Conservation (phyloP, 1,140 invertebrate species). For the Coenobita brevimanus region DNA sequence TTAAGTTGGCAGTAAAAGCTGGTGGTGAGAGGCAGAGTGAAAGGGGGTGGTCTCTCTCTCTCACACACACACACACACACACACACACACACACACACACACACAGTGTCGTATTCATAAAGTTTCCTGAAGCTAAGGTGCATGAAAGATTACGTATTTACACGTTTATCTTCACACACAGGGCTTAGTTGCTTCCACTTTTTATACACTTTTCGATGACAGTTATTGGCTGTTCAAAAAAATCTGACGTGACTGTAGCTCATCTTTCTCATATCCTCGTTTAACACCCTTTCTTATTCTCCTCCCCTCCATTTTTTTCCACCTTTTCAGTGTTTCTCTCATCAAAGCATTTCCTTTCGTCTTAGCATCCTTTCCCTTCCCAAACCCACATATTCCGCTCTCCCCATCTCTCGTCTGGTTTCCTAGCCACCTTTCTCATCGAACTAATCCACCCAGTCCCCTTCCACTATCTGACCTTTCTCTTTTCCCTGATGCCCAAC, state of each 20-base stretch:
- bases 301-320: not conserved
- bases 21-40: no score
- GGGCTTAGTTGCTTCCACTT: no score
- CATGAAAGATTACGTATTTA: no score
- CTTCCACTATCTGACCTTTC: not conserved
- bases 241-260: no score
- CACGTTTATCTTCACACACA: no score
- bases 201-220: no score
- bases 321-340: no score
- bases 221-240: no score
- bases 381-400: not conserved
- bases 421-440: not conserved
- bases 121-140: no score
- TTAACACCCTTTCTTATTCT: not conserved
- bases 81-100: not conserved
- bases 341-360: not conserved
- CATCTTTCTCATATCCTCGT: not conserved
- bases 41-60: not conserved
- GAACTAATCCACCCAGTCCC: not conserved
- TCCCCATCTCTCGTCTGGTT: no score
- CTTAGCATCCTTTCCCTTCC: not conserved
- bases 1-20: no score
- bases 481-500: not conserved
- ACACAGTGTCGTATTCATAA: not conserved
- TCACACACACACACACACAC: slow-evolving; percentile 14